Conservation (phyloP, 2,888 invertebrate genomes). For the Mesochorus sp. region DNA sequence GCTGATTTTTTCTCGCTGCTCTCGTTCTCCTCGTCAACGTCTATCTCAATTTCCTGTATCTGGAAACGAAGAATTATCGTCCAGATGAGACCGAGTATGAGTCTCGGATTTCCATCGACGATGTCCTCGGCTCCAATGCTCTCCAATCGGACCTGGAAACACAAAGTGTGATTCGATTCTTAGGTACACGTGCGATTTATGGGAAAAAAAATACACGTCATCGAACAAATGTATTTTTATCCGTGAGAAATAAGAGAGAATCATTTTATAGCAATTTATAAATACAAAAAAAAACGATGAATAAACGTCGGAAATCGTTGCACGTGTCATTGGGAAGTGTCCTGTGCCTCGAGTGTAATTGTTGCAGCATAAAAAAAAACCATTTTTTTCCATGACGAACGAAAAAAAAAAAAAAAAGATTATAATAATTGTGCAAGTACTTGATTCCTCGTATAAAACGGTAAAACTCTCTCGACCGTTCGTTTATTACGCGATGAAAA, state of each 20-base stretch:
- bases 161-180: neutral
- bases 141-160: slow-evolving; percentile 93
- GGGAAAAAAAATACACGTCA: slow-evolving; percentile 49
- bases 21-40: slow-evolving; percentile 97
- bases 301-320: slow-evolving; percentile 1
- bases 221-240: neutral
- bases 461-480: too few relatives aligned
- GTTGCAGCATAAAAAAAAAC: neutral
- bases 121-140: slow-evolving; percentile 99
- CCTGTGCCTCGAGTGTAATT: slow-evolving; percentile 13
- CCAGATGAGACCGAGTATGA: slow-evolving; percentile 99
- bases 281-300: neutral
- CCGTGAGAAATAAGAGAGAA: neutral
- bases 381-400: slow-evolving; percentile 2
- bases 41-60: slow-evolving; percentile 99
- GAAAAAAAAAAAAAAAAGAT: too few relatives aligned
- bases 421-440: too few relatives aligned
- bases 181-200: too few relatives aligned
- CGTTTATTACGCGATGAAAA: too few relatives aligned
- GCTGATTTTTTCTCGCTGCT: slow-evolving; percentile 99
- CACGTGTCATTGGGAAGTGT: slow-evolving; percentile 53
- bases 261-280: too few relatives aligned
- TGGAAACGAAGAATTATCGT: slow-evolving; percentile 99
- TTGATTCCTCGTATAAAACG: too few relatives aligned
- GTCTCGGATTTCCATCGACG: slow-evolving; percentile 97